These are phyloP conservation scores for Xenops minutus DNA, from an alignment of 2,797 vertebrate species.

Conservation along the genomic window DNA sequence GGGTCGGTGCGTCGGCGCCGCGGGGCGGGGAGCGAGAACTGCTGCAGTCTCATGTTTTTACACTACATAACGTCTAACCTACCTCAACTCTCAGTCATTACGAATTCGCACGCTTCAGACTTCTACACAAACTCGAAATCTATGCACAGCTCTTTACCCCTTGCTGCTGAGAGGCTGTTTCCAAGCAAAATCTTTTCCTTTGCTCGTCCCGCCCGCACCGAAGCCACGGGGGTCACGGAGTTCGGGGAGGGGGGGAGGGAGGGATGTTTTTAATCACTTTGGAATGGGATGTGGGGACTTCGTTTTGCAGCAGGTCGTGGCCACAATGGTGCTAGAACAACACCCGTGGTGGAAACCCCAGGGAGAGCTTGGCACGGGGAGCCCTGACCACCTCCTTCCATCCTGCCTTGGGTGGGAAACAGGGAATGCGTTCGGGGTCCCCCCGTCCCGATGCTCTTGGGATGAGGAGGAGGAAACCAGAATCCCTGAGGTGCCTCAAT, in stretches of 20 bases:
- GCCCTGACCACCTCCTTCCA: background rate
- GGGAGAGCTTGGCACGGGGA: background rate
- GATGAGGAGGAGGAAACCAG: slow-evolving; percentile 37
- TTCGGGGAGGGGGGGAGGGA: background rate
- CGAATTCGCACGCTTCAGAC: slow-evolving; percentile 72
- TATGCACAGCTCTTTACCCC: slow-evolving; percentile 78
- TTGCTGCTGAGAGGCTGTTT: slow-evolving; percentile 76
- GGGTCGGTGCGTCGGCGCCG: background rate
- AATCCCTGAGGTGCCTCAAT: slow-evolving; percentile 71
- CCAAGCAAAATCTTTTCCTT: slow-evolving; percentile 71
- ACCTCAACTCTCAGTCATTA: slow-evolving; percentile 78
- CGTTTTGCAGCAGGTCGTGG: slow-evolving; percentile 43
- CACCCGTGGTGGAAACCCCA: background rate
- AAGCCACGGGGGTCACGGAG: background rate
- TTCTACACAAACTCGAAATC: slow-evolving; percentile 68
- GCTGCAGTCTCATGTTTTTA: slow-evolving; percentile 67
- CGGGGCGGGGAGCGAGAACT: slow-evolving; percentile 55
- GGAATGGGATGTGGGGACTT: background rate
- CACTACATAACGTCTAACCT: slow-evolving; percentile 78
- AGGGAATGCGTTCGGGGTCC: background rate
- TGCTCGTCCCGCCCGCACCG: slow-evolving; percentile 45
- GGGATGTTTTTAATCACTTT: background rate
- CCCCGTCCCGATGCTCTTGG: background rate
- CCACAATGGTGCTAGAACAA: slow-evolving; percentile 72
- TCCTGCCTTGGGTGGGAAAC: background rate